Evolutionary conservation across 1,140 invertebrate species (phyloP).

Genomic region (Atta colombica): DNA sequence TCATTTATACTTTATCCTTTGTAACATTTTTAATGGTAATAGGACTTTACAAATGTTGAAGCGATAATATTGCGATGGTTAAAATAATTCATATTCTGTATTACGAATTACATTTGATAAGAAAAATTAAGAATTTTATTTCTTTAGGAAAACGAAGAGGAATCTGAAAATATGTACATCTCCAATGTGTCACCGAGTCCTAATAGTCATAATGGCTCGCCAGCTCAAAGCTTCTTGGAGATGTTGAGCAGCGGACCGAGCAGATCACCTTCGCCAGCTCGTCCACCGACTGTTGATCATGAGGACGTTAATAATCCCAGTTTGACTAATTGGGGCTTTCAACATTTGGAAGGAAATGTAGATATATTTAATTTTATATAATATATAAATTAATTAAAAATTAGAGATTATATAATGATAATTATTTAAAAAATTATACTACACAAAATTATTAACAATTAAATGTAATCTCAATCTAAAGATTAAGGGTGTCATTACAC

Average conservation of each 20-base stretch:
- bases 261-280: constrained; percentile 84
- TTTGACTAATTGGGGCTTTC: constrained; percentile 83
- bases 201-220: constrained; percentile 70
- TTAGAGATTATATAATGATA: not conserved
- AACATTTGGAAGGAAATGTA: constrained; percentile 80
- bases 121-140: not conserved
- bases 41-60: constrained; percentile 14
- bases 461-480: constrained; percentile 1
- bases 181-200: constrained; percentile 75
- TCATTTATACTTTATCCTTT: no score
- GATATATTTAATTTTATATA: constrained; percentile 39
- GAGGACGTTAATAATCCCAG: constrained; percentile 85
- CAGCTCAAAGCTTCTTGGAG: constrained; percentile 83
- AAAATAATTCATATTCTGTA: not conserved
- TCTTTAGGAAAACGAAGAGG: constrained; percentile 84
- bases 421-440: constrained; percentile 5
- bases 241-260: constrained; percentile 85
- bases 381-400: constrained; percentile 15
- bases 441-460: not conserved
- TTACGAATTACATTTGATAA: not conserved
- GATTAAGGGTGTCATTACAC: not conserved
- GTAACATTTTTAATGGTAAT: not conserved
- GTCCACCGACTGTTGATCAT: constrained; percentile 79
- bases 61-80: not conserved
- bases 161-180: constrained; percentile 78